A percentile compares a stretch with the other conserved stretches of the same genome.
Conservation (phyloP, 2,888 invertebrate genomes). For the Pandemis heparana region DNA sequence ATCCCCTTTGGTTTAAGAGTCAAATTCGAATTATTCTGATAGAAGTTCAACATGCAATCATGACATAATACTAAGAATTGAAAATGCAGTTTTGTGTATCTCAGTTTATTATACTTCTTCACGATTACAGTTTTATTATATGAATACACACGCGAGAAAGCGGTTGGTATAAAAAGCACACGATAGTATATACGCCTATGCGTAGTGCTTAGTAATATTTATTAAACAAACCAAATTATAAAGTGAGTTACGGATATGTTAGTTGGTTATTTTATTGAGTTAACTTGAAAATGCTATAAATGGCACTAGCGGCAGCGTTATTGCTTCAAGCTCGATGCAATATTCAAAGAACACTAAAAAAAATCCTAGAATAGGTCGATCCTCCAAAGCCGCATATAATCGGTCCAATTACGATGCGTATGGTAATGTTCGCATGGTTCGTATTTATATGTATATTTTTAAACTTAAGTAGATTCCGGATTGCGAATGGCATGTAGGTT, state of each 20-base stretch:
- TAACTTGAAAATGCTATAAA: background rate
- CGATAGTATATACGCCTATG: conserved; percentile 14
- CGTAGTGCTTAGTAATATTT: conserved; percentile 15
- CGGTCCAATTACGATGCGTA: no score
- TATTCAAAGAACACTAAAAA: background rate
- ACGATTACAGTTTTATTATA: conserved; percentile 54
- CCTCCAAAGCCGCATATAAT: background rate
- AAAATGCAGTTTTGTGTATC: conserved; percentile 62
- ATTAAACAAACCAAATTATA: conserved; percentile 9
- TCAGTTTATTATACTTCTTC: conserved; percentile 59
- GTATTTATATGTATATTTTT: background rate
- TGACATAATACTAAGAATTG: conserved; percentile 50
- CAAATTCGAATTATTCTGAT: background rate
- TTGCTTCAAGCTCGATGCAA: background rate
- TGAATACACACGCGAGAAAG: conserved; percentile 21
- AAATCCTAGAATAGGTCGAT: background rate
- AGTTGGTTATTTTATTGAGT: background rate
- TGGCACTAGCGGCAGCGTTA: background rate
- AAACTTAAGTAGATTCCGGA: no score
- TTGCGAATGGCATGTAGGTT: no score
- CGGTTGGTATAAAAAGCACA: conserved; percentile 10
- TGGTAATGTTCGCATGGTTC: background rate
- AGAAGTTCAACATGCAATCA: conserved; percentile 14
- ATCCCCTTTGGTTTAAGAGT: background rate
- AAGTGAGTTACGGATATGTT: background rate